phyloP scores from a whole-genome alignment of 2,113 vertebrate genomes.

The Pelecanus crispus region DNA sequence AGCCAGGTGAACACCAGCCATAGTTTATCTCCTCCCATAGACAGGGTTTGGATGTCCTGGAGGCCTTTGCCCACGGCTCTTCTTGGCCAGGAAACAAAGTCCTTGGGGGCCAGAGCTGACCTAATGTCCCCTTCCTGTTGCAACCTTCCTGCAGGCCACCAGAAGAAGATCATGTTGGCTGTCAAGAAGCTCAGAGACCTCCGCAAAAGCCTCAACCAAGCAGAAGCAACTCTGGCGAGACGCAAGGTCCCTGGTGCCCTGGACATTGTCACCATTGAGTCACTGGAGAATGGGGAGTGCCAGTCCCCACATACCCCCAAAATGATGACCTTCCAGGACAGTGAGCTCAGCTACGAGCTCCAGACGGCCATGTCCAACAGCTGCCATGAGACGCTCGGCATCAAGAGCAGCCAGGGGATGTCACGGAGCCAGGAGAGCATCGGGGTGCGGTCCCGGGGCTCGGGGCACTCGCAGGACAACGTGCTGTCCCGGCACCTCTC shows the following conservation, averaged over 20 bases:
- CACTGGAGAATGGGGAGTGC: conserved; percentile 77
- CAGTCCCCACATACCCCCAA: conserved; percentile 78
- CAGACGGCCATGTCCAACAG: conserved; percentile 85
- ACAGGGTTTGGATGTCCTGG: not conserved
- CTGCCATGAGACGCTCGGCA: conserved; percentile 69
- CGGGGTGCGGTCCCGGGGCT: conserved; percentile 82
- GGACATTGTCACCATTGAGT: conserved; percentile 86
- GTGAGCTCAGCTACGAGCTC: conserved; percentile 87
- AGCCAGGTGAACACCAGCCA: not conserved
- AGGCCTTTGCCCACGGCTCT: not conserved
- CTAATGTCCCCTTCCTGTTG: not conserved
- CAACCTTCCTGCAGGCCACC: conserved; percentile 80
- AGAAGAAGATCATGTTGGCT: conserved; percentile 96
- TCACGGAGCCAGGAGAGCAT: conserved; percentile 93
- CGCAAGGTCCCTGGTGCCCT: conserved; percentile 71
- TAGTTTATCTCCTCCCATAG: not conserved
- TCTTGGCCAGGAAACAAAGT: not conserved
- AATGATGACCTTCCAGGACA: conserved; percentile 91
- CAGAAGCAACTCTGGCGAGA: conserved; percentile 75
- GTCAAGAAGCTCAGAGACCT: conserved; percentile 91
- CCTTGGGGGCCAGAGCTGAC: not conserved
- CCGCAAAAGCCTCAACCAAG: conserved; percentile 78
- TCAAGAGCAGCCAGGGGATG: conserved; percentile 72
- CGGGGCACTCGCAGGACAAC: conserved; percentile 85
- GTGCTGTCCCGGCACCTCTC: conserved; percentile 42